Evolutionary conservation across 2,888 invertebrate species (phyloP).

Genomic region (Resseliella maxima): DNA sequence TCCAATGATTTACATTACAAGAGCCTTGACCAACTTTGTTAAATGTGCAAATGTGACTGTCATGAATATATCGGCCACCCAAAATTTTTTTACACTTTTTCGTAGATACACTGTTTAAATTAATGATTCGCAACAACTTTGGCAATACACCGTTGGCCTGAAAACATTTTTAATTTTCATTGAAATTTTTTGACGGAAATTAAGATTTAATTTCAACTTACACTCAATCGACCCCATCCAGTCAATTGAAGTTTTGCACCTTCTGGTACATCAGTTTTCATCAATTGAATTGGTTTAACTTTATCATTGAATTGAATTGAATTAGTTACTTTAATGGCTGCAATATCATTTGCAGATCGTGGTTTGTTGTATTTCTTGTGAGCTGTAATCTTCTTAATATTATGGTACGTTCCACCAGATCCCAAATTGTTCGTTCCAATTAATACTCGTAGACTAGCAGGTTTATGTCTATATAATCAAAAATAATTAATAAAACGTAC

Average conservation of each 20-base stretch:
- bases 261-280: conserved; percentile 69
- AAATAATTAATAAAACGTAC: not conserved
- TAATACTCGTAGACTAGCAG: not conserved
- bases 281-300: conserved; percentile 72
- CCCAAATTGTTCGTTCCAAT: not conserved
- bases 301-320: conserved; percentile 69
- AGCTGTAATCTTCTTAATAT: conserved; percentile 58
- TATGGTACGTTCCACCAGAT: not conserved
- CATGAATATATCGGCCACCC: too few relatives aligned
- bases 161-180: too few relatives aligned
- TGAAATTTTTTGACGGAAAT: too few relatives aligned
- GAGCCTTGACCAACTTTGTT: too few relatives aligned
- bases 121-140: too few relatives aligned
- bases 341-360: conserved; percentile 73
- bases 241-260: conserved; percentile 65
- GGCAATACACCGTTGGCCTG: too few relatives aligned
- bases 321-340: conserved; percentile 71
- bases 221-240: not conserved
- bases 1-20: too few relatives aligned
- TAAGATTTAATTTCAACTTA: not conserved
- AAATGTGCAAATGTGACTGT: too few relatives aligned
- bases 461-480: too few relatives aligned
- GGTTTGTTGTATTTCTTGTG: conserved; percentile 62
- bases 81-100: too few relatives aligned
- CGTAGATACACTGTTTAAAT: too few relatives aligned